Evolutionary conservation across 2,888 invertebrate genomes (phyloP).

Genomic region (Hypolimnas misippus): DNA sequence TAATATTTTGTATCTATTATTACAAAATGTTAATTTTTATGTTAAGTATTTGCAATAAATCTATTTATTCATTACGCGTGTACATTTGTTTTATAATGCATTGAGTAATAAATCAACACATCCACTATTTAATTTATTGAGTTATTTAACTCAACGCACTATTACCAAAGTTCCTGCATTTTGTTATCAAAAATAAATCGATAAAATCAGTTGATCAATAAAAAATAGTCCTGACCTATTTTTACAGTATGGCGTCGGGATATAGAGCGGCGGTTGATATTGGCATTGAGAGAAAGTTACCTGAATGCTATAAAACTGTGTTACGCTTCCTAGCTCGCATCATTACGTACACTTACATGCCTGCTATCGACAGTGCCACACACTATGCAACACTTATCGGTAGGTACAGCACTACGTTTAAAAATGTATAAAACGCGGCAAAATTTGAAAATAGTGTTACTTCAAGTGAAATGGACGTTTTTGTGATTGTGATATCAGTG

Average conservation of each 20-base stretch:
- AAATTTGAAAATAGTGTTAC: constrained; percentile 33
- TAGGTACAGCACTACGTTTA: constrained; percentile 69
- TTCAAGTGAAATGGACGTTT: constrained; percentile 37
- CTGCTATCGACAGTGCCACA: constrained; percentile 65
- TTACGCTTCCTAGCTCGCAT: constrained; percentile 66
- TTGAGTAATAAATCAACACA: neutral
- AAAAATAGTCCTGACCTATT: constrained; percentile 1
- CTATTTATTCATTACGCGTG: neutral
- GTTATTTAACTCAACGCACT: neutral
- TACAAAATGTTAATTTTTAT: too few relatives aligned
- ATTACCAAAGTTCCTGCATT: neutral
- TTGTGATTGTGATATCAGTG: constrained; percentile 33
- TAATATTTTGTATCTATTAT: too few relatives aligned
- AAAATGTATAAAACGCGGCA: constrained; percentile 50
- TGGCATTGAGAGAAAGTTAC: constrained; percentile 74
- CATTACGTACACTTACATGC: constrained; percentile 64
- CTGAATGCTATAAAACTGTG: constrained; percentile 76
- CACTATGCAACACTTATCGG: constrained; percentile 81
- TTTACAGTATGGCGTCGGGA: neutral
- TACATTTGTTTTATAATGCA: neutral
- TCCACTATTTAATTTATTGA: too few relatives aligned
- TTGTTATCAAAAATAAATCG: neutral
- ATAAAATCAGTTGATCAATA: neutral
- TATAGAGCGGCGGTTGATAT: constrained; percentile 31
- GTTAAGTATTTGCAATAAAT: neutral